Conservation (phyloP, 2,888 invertebrate species). For the Agrochola circellaris region DNA sequence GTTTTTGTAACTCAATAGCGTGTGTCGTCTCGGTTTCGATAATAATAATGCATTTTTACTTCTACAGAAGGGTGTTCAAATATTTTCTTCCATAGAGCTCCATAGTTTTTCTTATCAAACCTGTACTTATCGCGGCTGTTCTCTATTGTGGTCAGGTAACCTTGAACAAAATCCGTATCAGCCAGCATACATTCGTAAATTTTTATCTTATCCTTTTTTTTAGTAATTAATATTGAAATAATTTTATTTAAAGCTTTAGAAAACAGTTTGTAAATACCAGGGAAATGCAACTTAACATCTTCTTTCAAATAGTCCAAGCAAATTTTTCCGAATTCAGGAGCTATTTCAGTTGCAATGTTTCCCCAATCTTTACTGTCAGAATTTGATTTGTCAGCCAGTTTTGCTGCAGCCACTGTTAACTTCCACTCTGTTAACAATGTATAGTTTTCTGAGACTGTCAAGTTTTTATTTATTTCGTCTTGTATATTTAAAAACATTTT, state of each 20-base stretch:
- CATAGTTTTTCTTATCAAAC: conserved; percentile 47
- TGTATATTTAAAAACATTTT: conserved; percentile 72
- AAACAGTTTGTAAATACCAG: conserved; percentile 78
- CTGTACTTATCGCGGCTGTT: conserved; percentile 52
- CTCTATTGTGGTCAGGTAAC: conserved; percentile 74
- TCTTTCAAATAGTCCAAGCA: conserved; percentile 75
- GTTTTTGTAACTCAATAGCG: conserved; percentile 22
- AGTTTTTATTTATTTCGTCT: conserved; percentile 63
- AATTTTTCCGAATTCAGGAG: conserved; percentile 72
- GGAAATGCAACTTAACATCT: conserved; percentile 74
- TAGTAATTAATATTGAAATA: conserved; percentile 45
- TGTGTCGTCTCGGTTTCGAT: conserved; percentile 6
- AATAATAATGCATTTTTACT: conserved; percentile 66
- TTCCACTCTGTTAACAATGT: conserved; percentile 75
- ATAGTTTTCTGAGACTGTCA: conserved; percentile 77
- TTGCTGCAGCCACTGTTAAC: conserved; percentile 70
- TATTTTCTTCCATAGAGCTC: conserved; percentile 58
- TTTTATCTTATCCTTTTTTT: conserved; percentile 44
- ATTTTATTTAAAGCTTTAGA: conserved; percentile 66
- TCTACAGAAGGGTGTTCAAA: conserved; percentile 74
- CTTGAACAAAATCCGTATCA: conserved; percentile 73
- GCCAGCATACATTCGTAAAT: conserved; percentile 70
- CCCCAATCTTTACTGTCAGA: conserved; percentile 61
- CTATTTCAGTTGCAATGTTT: conserved; percentile 63
- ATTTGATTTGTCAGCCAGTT: conserved; percentile 66